Evolutionary conservation across 1,140 invertebrate genomes (phyloP).

Genomic region (Drosophila baimaii): DNA sequence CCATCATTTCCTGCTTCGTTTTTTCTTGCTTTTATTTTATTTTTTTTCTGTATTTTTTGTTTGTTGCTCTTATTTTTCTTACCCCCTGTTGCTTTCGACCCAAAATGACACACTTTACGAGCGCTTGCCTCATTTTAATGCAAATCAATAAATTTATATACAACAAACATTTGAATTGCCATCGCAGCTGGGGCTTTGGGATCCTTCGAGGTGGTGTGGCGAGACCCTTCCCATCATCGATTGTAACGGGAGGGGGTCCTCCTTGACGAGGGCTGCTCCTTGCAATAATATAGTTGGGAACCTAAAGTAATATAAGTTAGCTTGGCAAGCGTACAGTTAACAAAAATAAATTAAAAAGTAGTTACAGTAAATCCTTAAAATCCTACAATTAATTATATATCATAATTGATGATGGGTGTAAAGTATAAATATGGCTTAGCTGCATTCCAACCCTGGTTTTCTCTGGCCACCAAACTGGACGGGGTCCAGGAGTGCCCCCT

Average conservation of each 20-base stretch:
- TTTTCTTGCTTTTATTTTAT: background rate
- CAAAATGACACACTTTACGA: conserved; percentile 59
- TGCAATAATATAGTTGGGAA: no score
- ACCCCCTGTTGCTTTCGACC: conserved; percentile 30
- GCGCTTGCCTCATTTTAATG: conserved; percentile 46
- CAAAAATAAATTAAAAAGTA: no score
- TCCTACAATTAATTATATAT: no score
- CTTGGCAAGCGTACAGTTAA: no score
- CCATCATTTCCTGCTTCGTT: conserved; percentile 7
- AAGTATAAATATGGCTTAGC: background rate
- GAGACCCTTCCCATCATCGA: no score
- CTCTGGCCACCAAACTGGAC: conserved; percentile 21
- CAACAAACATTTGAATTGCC: conserved; percentile 53
- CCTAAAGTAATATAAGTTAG: no score
- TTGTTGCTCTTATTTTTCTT: background rate
- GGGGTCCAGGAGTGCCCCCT: conserved; percentile 45
- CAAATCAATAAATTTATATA: conserved; percentile 73
- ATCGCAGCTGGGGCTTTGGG: conserved; percentile 38
- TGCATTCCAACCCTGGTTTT: background rate
- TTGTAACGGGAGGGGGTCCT: no score
- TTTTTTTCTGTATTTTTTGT: background rate
- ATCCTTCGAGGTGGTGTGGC: background rate
- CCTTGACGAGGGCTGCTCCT: no score
- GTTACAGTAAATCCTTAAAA: no score
- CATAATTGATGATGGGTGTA: no score